Evolutionary conservation across 2,113 vertebrate species (phyloP).

Genomic region (Hiodon tergisus): DNA sequence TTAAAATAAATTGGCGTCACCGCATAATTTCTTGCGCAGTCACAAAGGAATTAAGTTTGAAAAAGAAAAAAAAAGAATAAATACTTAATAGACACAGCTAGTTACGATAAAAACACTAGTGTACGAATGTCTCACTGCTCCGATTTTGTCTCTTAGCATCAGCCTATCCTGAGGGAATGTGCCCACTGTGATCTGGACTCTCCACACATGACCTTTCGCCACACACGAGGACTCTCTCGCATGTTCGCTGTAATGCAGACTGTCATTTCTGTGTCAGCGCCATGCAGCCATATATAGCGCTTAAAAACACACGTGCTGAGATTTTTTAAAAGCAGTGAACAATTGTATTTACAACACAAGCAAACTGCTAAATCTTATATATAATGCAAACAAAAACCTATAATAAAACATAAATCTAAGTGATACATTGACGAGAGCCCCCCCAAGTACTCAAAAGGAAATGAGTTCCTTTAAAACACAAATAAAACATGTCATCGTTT

Average conservation of each 20-base stretch:
- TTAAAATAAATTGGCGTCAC: too few relatives aligned
- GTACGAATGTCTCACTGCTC: background rate
- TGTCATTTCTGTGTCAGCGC: slow-evolving; percentile 35
- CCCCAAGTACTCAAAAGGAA: background rate
- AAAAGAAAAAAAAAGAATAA: too few relatives aligned
- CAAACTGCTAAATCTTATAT: background rate
- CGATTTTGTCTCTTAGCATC: background rate
- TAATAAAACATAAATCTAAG: background rate
- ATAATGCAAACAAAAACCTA: background rate
- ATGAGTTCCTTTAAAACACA: background rate
- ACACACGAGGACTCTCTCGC: background rate
- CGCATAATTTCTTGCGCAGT: too few relatives aligned
- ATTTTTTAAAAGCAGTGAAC: background rate
- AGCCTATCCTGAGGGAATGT: background rate
- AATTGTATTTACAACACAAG: background rate
- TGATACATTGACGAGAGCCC: background rate
- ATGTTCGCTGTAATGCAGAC: slow-evolving; percentile 26
- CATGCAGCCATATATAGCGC: background rate
- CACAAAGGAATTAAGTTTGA: too few relatives aligned
- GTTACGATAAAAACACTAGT: too few relatives aligned
- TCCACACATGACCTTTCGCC: background rate
- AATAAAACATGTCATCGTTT: background rate
- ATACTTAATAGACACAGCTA: too few relatives aligned
- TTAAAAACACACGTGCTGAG: slow-evolving; percentile 6
- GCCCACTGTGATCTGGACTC: background rate